These are phyloP conservation scores for Pica pica DNA, from an alignment of 2,113 vertebrate genomes.

Conservation along the genomic window DNA sequence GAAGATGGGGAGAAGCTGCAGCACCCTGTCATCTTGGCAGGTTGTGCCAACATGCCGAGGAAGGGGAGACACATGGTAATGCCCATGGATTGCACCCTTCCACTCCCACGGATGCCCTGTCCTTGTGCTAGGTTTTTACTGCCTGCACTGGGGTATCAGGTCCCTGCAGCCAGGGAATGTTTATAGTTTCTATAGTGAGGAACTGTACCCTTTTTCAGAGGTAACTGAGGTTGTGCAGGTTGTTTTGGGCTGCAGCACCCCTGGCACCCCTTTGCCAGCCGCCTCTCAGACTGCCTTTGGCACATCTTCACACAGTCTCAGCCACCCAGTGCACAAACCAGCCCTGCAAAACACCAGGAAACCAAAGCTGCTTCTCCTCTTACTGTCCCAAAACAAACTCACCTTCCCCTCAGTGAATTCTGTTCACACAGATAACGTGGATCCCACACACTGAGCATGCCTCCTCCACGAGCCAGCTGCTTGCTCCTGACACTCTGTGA, in stretches of 20 bases:
- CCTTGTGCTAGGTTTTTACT: background rate
- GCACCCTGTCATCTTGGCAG: fast-evolving
- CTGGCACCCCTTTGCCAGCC: background rate
- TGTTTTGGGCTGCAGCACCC: background rate
- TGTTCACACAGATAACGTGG: fast-evolving
- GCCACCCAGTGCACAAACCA: background rate
- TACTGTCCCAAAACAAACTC: fast-evolving
- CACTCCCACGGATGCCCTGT: background rate
- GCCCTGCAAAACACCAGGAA: background rate
- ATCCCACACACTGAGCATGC: fast-evolving
- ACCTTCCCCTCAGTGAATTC: fast-evolving
- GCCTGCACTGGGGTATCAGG: background rate
- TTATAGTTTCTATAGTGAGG: background rate
- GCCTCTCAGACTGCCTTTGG: background rate
- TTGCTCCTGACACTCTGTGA: fast-evolving
- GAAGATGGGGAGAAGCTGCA: background rate
- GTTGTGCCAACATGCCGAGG: fast-evolving
- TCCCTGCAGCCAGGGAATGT: background rate
- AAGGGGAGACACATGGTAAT: background rate
- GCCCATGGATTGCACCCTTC: background rate
- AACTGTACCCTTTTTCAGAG: background rate
- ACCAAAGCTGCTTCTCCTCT: background rate
- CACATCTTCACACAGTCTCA: background rate
- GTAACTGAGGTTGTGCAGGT: background rate
- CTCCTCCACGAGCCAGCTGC: background rate